phyloP scores from a whole-genome alignment of 1,140 invertebrate species.

The Drosophila athabasca region DNA sequence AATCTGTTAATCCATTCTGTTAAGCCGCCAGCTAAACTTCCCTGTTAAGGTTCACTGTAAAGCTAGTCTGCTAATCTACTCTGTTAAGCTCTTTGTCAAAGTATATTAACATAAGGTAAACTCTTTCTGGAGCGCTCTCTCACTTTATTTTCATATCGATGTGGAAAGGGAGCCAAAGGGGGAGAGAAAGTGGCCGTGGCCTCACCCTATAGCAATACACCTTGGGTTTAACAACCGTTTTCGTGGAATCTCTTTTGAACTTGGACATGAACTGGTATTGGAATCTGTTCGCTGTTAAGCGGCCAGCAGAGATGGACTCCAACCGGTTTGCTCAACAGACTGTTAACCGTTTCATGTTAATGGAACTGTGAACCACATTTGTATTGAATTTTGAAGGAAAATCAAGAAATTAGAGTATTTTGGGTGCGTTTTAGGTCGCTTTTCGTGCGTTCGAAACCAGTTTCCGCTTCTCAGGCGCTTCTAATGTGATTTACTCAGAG shows the following conservation, averaged over 20 bases:
- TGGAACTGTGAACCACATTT: slow-evolving; percentile 32
- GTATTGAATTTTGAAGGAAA: background rate
- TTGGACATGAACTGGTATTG: slow-evolving; percentile 72
- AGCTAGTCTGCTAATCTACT: too few species aligned
- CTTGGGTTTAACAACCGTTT: too few species aligned
- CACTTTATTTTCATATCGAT: too few species aligned
- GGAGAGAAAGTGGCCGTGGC: too few species aligned
- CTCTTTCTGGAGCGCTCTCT: too few species aligned
- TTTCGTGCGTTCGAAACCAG: slow-evolving; percentile 29
- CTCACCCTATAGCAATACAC: too few species aligned
- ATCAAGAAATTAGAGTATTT: slow-evolving; percentile 8
- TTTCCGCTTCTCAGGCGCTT: slow-evolving; percentile 50
- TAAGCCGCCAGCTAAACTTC: too few species aligned
- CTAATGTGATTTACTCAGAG: slow-evolving; percentile 37
- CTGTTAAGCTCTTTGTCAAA: too few species aligned
- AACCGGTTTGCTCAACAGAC: slow-evolving; percentile 39
- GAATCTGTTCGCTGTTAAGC: slow-evolving; percentile 22
- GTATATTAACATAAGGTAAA: too few species aligned
- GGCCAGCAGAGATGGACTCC: background rate
- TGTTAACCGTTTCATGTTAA: slow-evolving; percentile 27
- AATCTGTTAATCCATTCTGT: slow-evolving; percentile 7
- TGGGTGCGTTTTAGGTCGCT: slow-evolving; percentile 15
- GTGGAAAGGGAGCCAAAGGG: too few species aligned
- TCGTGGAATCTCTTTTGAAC: slow-evolving; percentile 41
- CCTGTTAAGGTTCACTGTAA: too few species aligned